Evolutionary conservation across 2,797 vertebrate genomes (phyloP), one percentile per base, ranked within the genome.

Genomic region (Harpagifer antarcticus): DNA sequence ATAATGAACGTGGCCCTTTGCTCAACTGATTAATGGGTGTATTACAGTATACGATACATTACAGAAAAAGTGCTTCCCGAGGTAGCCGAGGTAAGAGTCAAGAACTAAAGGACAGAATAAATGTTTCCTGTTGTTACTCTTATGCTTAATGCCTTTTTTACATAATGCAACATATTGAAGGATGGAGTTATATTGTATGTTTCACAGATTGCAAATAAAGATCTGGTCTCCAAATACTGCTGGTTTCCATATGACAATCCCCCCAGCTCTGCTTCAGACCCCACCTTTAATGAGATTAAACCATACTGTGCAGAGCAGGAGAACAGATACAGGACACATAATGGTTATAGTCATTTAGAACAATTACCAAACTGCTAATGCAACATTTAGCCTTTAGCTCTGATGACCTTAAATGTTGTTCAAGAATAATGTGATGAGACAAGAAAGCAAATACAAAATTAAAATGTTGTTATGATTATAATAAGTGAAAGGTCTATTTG

Each of bases 281-380:
- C 50, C 20, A 65, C 56, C 60, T 70, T 45, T 52, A 37, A 57
- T 8, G 7, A 50, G 55, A 67, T 78, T 27, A 76, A 83, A 43
- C 12, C 27, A 50, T 47, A 68, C 40, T 0, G 5, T 66, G 45
- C 74, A 49, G 54, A 64, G 57, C 55, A 49, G 50, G 56, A 63
- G 59, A 53, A 78, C 20, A 68, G 43, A 82, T 48, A 42, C 62
- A 49, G 55, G 75, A 62, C 86, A 89, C 88, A 85, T 90, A 64
- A 31, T 50, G 76, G 81, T 79, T 70, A 74, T 70, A 74, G 37
- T 62, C 59, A 81, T 76, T 47, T 47, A 74, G 67, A 74, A 84
- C 4, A 62, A 87, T 90, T 87, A 79, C 37, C 59, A 84, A 76
- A 79, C 53, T 76, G 63, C 74, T 83, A 78, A 83, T 68, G 87